These are phyloP conservation scores for Apis dorsata DNA, from an alignment of 1,140 invertebrate species.

Conservation along the genomic window DNA sequence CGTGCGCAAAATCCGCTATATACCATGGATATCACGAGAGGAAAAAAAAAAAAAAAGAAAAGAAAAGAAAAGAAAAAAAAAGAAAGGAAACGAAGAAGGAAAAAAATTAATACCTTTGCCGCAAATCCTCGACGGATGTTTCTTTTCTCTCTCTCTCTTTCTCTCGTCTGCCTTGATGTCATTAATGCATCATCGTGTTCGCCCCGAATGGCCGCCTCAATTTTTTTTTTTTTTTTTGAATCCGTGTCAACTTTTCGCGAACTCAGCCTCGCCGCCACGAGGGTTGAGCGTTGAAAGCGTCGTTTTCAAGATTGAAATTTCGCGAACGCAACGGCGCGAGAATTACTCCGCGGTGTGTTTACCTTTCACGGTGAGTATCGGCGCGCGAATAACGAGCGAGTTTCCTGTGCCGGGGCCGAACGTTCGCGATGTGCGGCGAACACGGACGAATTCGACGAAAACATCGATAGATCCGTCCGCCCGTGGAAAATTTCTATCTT, in stretches of 20 bases:
- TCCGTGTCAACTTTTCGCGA: not conserved
- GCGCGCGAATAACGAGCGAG: conserved; percentile 50
- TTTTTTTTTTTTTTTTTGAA: not conserved
- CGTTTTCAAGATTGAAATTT: conserved; percentile 47
- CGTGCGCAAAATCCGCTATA: not conserved
- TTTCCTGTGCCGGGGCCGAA: conserved; percentile 1
- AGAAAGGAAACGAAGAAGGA: too few species aligned
- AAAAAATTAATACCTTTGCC: too few species aligned
- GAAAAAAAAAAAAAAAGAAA: not conserved
- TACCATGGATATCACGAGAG: not conserved
- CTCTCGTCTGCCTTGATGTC: not conserved
- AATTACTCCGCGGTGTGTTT: conserved; percentile 32
- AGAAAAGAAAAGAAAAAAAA: not conserved
- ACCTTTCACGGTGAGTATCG: conserved; percentile 47
- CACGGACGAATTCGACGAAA: not conserved
- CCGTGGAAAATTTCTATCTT: too few species aligned
- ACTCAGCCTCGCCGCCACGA: not conserved
- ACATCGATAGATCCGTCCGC: not conserved
- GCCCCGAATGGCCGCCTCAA: not conserved
- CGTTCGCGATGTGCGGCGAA: not conserved
- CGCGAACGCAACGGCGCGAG: conserved; percentile 7
- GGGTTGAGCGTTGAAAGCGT: not conserved
- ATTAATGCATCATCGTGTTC: not conserved
- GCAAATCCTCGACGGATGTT: too few species aligned
- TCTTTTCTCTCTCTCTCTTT: too few species aligned